Base-by-base conservation (phyloP, 1,140 invertebrate genomes). In the Dinoponera quadriceps region DNA sequence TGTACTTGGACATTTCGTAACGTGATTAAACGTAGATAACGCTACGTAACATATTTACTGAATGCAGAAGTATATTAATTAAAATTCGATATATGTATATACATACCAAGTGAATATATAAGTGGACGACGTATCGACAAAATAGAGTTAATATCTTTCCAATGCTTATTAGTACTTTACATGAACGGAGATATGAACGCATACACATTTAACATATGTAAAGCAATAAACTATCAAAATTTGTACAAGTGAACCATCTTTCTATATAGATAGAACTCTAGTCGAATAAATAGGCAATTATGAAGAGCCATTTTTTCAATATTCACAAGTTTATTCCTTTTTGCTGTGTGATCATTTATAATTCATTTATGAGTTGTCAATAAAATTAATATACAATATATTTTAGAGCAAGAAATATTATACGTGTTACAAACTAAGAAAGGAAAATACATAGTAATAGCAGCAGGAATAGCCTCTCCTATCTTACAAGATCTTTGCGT, bases 321-420 rank as follows among this genome's bases (percentile, higher is more conserved):
- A 93, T 93, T 92, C 92, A 93, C 92, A 93, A 91, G 86, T 90
- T 92, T 90, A 90, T 89, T 90, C 29, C 84, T 86, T 83, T 85
- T 86, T 90, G 33, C 87, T 88, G 82, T 91, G 90, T 92, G 91
- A 92, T 93, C 78, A 87, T 92, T 91, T 88, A 93, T 93, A 92
- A 92, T 92, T 93, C 91, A 91, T 90, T n/a, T 88, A 92, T 90
- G 88, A 90, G 89, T 91, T 89, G 91, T 92, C 82, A 90, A 92
- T 92, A 92, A 93, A 93, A 93, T 93, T 92, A 93, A 93, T 92
- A 93, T 94, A 92, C 92, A 92, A 91, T 93, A 92, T 92, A 89
- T 85, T 93, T 90, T 89, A 90, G 90, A 93, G 88, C 91, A 91
- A 92, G 84, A 92, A 90, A 86, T 85, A 91, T 93, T 92, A 92